These are phyloP conservation scores for Samia ricini DNA, from an alignment of 1,140 invertebrate genomes.

Conservation along the genomic window DNA sequence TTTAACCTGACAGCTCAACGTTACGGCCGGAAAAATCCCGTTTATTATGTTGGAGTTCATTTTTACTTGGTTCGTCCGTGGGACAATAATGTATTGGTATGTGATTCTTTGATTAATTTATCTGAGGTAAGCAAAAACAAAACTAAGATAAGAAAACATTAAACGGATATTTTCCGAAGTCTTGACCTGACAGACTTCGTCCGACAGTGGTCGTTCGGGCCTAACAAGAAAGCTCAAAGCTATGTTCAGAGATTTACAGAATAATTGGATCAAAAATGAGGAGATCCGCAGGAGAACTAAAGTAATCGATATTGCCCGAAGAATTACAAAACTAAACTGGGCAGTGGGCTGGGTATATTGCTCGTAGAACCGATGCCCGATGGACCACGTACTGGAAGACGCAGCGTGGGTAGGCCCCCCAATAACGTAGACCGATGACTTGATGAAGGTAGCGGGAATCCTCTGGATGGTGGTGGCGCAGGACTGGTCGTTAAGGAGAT, in stretches of 20 bases:
- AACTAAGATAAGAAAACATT: background rate
- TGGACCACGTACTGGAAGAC: too few relatives aligned
- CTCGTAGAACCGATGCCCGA: too few relatives aligned
- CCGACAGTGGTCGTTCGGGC: background rate
- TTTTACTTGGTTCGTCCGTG: background rate
- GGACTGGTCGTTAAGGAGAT: too few relatives aligned
- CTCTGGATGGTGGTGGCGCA: too few relatives aligned
- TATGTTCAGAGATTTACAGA: background rate
- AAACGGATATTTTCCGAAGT: background rate
- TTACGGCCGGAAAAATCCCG: conserved; percentile 6
- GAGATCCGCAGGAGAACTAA: too few relatives aligned
- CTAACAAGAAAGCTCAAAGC: background rate
- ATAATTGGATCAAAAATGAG: too few relatives aligned
- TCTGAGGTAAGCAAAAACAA: background rate
- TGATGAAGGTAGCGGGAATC: too few relatives aligned
- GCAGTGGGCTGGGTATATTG: too few relatives aligned
- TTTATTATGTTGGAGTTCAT: conserved; percentile 14
- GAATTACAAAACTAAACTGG: too few relatives aligned
- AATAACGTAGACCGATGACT: too few relatives aligned
- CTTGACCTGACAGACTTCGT: background rate
- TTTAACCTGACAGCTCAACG: conserved; percentile 10
- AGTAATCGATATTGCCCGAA: too few relatives aligned
- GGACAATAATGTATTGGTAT: conserved; percentile 15
- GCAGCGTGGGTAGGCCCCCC: too few relatives aligned
- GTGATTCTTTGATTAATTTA: background rate